Base-by-base conservation (phyloP, 2,888 invertebrate species). In the Empis stercorea region DNA sequence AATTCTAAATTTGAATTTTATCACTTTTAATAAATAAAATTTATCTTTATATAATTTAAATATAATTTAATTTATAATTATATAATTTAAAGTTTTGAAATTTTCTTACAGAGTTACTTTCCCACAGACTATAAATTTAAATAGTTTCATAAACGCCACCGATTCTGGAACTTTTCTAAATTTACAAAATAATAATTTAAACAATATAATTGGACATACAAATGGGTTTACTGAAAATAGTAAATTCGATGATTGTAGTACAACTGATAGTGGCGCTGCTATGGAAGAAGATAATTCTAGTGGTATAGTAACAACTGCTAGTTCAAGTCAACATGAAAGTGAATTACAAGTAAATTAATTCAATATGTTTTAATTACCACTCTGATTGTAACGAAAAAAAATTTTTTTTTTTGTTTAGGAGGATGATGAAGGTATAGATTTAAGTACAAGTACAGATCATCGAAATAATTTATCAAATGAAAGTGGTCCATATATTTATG, bases 101-200 rank as follows among this genome's bases (percentile, higher is more conserved):
- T n/a, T n/a, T 55, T 45, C 45, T 70, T 72, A 16, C 59, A 87
- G 87, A 66, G 84, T 91, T 51, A 80, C 81, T 4, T 91, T 91
- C 65, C 86, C 87, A 4, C 82, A 87, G 64, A 73, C 76, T 14
- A 68, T 91, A 43, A 83, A 89, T 66, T 69, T 91, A 56, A 89
- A 88, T 63, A 76, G 78, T 36, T 84, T 87, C 58, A 72, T 87
- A 16, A 72, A 71, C 41, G 62, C 57, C 38, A 59, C 57, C 39
- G 62, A 61, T 32, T 50, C 50, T 4, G 56, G 54, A 46, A 50
- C 51, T 16, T 56, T 54, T 20, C 51, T 46, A 7, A 54, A 51
- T 34, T 50, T 53, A 5, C 51, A 55, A 34, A 53, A 47, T 47
- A 51, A 51, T 30, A 57, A 52, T 23, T 51, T 40, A 52, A 61